Evolutionary conservation across 2,113 vertebrate genomes (phyloP), one percentile per base, ranked within the genome.

Genomic region (Heterotis niloticus): DNA sequence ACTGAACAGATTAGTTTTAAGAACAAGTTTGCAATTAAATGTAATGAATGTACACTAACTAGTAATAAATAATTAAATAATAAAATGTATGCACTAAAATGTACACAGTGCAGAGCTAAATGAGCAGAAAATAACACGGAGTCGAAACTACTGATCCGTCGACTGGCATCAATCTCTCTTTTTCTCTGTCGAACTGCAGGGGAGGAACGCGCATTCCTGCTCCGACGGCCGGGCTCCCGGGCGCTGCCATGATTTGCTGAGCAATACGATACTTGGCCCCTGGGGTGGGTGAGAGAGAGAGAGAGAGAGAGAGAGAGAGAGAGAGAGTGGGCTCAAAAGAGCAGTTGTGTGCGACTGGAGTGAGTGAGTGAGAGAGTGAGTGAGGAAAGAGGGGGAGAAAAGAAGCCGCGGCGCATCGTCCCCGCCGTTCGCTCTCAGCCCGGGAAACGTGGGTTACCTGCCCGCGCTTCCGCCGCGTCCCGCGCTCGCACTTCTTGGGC

Each of bases 121-220:
- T 44, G 34, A 44, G 3, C 34, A 44, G 34, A 44, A 44, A 44
- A 44, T 44, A 44, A 44, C 7, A 44, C 2, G 34, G 3, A 44
- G 34, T 44, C 34, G 3, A 44, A 44, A 44, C 34, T 44, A 44
- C 34, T 44, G 34, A 44, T 44, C 2, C 7, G 7, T 44, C 34
- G 7, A 44, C 34, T 44, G 34, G 34, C 2, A 44, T 44, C 34
- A 4, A 2, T 44, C 34, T 44, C 34, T 44, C 34, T 44, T 7
- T 44, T 7, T 75, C 64, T 44, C 74, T 34, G 59, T 70, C 75
- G 83, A 80, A 88, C 87, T 84, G 85, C 69, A 83, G 90, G 89
- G 90, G 81, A 88, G 90, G 90, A 88, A 92, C 91, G n/a, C n/a
- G n/a, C n/a, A 91, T 92, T 91, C 91, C 91, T 91, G 87, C 79